Base-by-base conservation (phyloP, 2,888 invertebrate genomes). In the Eledona agricola region DNA sequence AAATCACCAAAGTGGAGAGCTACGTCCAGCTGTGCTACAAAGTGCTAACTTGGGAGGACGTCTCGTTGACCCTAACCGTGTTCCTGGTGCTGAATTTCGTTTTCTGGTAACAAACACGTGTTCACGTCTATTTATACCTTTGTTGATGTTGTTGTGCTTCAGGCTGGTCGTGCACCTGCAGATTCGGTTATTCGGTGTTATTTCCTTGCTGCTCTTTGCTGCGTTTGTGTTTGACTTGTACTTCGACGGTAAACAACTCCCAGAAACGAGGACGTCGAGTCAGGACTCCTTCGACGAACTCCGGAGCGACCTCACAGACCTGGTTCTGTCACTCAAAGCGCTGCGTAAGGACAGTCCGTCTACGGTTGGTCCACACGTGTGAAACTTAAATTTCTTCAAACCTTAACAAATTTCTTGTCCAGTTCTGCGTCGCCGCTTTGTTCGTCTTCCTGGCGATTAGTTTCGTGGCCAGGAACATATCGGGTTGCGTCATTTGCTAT, bases 361-460 rank as follows among this genome's bases (percentile, higher is more conserved):
- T 26, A 60, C 69, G 55, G 77, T 78, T n/a, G 6, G 20, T 51
- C 20, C 29, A 29, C 16, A 42, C 15, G 19, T n/a, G n/a, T n/a
- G n/a, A n/a, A n/a, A n/a, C 31, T 46, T 23, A 37, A 12, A 9
- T 29, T 19, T 5, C 4, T 3, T 11, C 32, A 13, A 7, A 34
- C 4, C 6, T 4, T 19, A 34, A 34, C 10, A 19, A 4, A 6
- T n/a, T 26, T 5, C 17, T 6, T 12, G 72, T 74, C 54, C 62
- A 78, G 78, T 78, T 77, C 59, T 76, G 75, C 55, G 62, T 70
- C 26, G 61, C 65, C 9, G 69, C 73, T 68, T 71, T 71, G 49
- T 58, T 66, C 6, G 51, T 72, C 20, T 77, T 73, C 59, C 54
- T 75, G 4, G 46, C 62, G 6, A 58, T 77, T 13, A 69, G 69